A percentile compares a stretch with the other conserved stretches of the same genome.
These are phyloP conservation scores for Lepidotrigona ventralis DNA, from an alignment of 1,140 invertebrate species.

Conservation along the genomic window DNA sequence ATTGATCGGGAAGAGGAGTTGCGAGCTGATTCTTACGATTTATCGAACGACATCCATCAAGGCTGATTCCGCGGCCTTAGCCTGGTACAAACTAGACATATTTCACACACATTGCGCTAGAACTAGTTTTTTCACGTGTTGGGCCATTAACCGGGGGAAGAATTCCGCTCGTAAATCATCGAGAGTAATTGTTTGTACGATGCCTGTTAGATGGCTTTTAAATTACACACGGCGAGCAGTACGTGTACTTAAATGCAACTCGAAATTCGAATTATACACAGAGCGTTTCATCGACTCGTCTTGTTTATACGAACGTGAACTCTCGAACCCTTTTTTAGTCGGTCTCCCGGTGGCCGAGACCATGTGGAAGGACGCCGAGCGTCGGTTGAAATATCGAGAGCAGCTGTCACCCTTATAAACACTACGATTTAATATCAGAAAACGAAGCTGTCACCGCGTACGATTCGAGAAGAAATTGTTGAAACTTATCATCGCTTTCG, in stretches of 20 bases:
- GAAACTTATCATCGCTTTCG: not conserved
- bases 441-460: not conserved
- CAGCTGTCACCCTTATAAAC: conserved; percentile 56
- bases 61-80: not conserved
- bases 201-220: not conserved
- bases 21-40: conserved; percentile 48
- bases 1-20: conserved; percentile 51
- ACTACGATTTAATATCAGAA: conserved; percentile 23
- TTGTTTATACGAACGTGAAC: conserved; percentile 42
- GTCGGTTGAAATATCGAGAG: conserved; percentile 52
- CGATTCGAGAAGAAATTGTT: not conserved
- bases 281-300: conserved; percentile 13
- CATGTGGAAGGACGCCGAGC: conserved; percentile 37
- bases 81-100: not conserved
- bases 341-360: conserved; percentile 24
- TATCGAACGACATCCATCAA: conserved; percentile 34
- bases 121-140: not conserved
- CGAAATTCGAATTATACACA: no score
- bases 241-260: not conserved
- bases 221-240: not conserved
- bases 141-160: not conserved
- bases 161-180: not conserved
- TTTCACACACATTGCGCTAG: not conserved
- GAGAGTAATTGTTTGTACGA: not conserved
- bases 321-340: conserved; percentile 42